Percentiles rank a stretch among this genome's conserved stretches.
Evolutionary conservation across 2,113 vertebrate species (phyloP).

Genomic region (Oxygymnocypris stewartii): DNA sequence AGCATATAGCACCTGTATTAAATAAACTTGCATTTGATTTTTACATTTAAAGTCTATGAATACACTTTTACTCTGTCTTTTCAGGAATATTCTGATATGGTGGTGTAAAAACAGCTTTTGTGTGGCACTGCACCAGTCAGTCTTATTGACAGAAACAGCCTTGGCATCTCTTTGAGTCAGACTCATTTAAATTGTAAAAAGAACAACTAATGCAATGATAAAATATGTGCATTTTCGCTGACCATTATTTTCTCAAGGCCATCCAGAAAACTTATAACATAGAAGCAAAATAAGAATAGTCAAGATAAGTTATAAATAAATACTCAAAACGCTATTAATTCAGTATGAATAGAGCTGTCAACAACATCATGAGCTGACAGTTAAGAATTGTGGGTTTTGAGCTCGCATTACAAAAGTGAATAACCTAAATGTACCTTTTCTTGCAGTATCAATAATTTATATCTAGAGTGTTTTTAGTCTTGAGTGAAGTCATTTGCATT

Average conservation of each 20-base stretch:
- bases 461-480: background rate
- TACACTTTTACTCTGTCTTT: background rate
- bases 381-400: background rate
- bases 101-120: conserved; percentile 10
- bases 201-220: conserved; percentile 26
- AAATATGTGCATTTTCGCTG: conserved; percentile 38
- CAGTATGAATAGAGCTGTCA: conserved; percentile 6
- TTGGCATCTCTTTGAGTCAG: conserved; percentile 27
- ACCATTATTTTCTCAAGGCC: conserved; percentile 4
- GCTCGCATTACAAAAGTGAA: background rate
- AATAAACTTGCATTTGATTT: conserved; percentile 6
- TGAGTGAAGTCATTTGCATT: background rate
- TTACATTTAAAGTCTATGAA: conserved; percentile 4
- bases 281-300: background rate
- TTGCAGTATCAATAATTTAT: background rate
- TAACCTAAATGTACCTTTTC: background rate
- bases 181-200: conserved; percentile 40
- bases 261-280: background rate
- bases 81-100: background rate
- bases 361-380: background rate
- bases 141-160: conserved; percentile 30
- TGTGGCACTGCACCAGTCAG: background rate
- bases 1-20: background rate
- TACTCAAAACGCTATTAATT: conserved; percentile 1
- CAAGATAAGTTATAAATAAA: conserved; percentile 17